Evolutionary conservation across 2,888 invertebrate genomes (phyloP).

Genomic region (Plusia festucae): DNA sequence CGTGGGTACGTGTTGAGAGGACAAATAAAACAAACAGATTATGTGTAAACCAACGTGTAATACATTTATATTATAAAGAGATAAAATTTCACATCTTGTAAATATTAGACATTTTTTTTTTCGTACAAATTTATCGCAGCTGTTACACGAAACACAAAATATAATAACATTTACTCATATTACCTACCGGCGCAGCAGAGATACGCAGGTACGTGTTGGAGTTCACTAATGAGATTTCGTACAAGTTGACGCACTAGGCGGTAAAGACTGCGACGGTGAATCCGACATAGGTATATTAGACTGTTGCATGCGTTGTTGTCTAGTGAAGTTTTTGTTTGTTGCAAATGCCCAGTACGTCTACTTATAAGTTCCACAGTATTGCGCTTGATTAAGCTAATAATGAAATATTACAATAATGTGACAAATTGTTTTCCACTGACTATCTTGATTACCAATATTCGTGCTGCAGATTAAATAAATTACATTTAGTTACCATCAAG

Average conservation of each 20-base stretch:
- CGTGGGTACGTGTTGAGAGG: neutral
- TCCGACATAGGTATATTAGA: neutral
- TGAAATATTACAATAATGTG: neutral
- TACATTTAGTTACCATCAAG: slow-evolving; percentile 24
- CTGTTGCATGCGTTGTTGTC: neutral
- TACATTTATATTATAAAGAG: slow-evolving; percentile 88
- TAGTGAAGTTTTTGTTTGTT: neutral
- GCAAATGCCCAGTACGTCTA: neutral
- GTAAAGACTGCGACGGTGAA: neutral
- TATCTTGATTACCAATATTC: neutral
- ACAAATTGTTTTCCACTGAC: too few relatives aligned
- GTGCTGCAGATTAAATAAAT: slow-evolving; percentile 18
- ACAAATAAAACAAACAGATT: slow-evolving; percentile 59
- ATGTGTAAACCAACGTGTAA: slow-evolving; percentile 84
- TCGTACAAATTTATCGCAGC: slow-evolving; percentile 77
- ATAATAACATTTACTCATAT: slow-evolving; percentile 69
- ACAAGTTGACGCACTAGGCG: slow-evolving; percentile 17
- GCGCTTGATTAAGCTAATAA: neutral
- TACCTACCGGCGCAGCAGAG: slow-evolving; percentile 58
- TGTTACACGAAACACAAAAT: slow-evolving; percentile 75
- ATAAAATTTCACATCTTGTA: slow-evolving; percentile 88
- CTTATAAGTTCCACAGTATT: neutral
- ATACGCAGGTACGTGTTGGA: slow-evolving; percentile 28
- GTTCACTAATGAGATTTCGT: slow-evolving; percentile 22
- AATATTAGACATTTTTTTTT: slow-evolving; percentile 81